Conservation (phyloP, 2,113 vertebrate genomes). For the Tamias sibiricus region DNA sequence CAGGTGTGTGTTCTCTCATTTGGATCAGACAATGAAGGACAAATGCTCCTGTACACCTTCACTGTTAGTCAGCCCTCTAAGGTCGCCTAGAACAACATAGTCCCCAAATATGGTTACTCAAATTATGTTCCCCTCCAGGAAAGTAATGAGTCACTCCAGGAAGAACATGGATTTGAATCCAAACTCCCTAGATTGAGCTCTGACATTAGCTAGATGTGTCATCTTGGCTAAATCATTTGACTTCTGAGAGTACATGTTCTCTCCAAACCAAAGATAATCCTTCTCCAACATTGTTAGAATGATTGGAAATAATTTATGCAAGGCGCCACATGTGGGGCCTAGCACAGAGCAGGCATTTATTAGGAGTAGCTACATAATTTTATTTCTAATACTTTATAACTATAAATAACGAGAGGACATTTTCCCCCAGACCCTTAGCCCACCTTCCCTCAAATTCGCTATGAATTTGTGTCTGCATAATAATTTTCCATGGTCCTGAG, state of each 20-base stretch:
- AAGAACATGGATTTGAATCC: not conserved
- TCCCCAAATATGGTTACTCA: not conserved
- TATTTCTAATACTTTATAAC: conserved; percentile 4
- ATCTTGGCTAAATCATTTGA: not conserved
- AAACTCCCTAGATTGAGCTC: not conserved
- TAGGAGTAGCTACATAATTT: not conserved
- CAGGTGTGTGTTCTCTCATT: not conserved
- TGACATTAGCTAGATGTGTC: not conserved
- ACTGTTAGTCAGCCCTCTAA: not conserved
- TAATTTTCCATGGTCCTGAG: not conserved
- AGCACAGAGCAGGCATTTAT: not conserved
- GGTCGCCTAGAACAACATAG: not conserved
- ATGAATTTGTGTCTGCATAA: not conserved
- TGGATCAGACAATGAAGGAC: not conserved
- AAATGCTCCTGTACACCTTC: not conserved
- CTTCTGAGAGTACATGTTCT: not conserved
- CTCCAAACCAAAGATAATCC: not conserved
- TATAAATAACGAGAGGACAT: not conserved
- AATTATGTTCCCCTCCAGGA: not conserved
- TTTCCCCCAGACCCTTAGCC: not conserved
- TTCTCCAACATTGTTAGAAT: not conserved
- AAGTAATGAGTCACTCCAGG: not conserved
- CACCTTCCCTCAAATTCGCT: not conserved
- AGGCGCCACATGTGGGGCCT: not conserved
- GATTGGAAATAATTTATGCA: not conserved